Evolutionary conservation across 1,140 invertebrate genomes (phyloP).

Genomic region (Calliphora vicina): DNA sequence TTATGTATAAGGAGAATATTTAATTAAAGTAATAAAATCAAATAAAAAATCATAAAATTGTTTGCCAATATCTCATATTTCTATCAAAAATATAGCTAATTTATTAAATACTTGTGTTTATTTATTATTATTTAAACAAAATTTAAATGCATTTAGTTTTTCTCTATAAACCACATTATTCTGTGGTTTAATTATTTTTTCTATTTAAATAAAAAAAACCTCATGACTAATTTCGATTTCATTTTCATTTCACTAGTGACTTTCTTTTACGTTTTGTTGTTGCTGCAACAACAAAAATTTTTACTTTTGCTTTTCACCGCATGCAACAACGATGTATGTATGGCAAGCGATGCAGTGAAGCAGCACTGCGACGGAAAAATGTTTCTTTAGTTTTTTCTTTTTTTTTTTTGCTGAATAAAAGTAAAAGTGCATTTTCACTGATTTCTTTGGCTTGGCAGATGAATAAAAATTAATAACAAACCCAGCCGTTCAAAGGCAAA

Average conservation of each 20-base stretch:
- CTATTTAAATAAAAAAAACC: neutral
- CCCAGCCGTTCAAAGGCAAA: neutral
- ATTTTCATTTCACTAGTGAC: constrained; percentile 32
- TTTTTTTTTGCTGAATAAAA: constrained; percentile 46
- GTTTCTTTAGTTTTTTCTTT: neutral
- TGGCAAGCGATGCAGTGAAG: constrained; percentile 39
- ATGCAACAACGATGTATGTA: constrained; percentile 9
- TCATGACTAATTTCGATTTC: constrained; percentile 31
- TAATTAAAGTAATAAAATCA: too few relatives aligned
- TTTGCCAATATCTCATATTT: too few relatives aligned
- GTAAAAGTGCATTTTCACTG: constrained; percentile 64
- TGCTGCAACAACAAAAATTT: constrained; percentile 17
- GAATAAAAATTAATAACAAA: constrained; percentile 7
- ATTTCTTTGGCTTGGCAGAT: constrained; percentile 45
- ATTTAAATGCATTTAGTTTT: neutral
- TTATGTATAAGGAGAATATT: too few relatives aligned
- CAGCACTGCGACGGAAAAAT: constrained; percentile 45
- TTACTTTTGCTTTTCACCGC: constrained; percentile 36
- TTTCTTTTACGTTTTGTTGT: neutral
- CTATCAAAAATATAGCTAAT: too few relatives aligned
- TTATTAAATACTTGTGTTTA: neutral
- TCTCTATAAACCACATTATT: neutral
- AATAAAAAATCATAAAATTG: too few relatives aligned
- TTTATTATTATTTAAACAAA: too few relatives aligned
- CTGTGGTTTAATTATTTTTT: neutral